phyloP scores from a whole-genome alignment of 2,888 invertebrate species.

The Chloroclystis v-ata region DNA sequence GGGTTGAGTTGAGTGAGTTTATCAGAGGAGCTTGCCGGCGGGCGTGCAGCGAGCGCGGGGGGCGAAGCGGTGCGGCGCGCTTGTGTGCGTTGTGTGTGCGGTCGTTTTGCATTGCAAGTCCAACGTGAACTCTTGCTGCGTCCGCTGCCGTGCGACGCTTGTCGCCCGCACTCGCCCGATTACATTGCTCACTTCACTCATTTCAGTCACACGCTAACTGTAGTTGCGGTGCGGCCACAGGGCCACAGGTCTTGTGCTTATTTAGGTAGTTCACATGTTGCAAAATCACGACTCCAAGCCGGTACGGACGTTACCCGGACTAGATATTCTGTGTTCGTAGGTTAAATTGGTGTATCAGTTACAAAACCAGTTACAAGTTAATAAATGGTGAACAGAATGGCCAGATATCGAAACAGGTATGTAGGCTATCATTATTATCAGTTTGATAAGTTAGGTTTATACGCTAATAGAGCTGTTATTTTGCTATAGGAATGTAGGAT shows the following conservation, averaged over 20 bases:
- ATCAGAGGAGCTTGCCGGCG: slow-evolving; percentile 33
- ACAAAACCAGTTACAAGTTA: slow-evolving; percentile 35
- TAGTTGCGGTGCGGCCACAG: slow-evolving; percentile 72
- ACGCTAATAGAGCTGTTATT: no score
- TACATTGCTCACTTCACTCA: slow-evolving; percentile 37
- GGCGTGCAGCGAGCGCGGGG: slow-evolving; percentile 33
- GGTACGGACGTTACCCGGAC: slow-evolving; percentile 8
- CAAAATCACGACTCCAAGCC: slow-evolving; percentile 3
- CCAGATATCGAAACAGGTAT: slow-evolving; percentile 56
- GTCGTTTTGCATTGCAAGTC: slow-evolving; percentile 59
- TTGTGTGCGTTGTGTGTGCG: slow-evolving; percentile 19
- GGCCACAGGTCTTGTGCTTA: slow-evolving; percentile 46
- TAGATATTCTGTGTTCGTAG: slow-evolving; percentile 7
- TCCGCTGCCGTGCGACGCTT: slow-evolving; percentile 42
- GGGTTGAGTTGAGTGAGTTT: slow-evolving; percentile 18
- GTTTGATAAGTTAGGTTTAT: neutral
- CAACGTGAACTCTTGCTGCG: slow-evolving; percentile 43
- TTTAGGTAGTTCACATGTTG: slow-evolving; percentile 2
- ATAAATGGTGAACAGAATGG: slow-evolving; percentile 55
- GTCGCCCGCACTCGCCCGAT: slow-evolving; percentile 35
- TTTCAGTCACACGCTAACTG: slow-evolving; percentile 69
- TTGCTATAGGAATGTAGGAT: neutral
- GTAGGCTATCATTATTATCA: neutral
- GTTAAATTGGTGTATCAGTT: slow-evolving; percentile 25
- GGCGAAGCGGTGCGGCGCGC: slow-evolving; percentile 19